phyloP scores from a whole-genome alignment of 2,888 invertebrate genomes.

The Eristalis arbustorum region DNA sequence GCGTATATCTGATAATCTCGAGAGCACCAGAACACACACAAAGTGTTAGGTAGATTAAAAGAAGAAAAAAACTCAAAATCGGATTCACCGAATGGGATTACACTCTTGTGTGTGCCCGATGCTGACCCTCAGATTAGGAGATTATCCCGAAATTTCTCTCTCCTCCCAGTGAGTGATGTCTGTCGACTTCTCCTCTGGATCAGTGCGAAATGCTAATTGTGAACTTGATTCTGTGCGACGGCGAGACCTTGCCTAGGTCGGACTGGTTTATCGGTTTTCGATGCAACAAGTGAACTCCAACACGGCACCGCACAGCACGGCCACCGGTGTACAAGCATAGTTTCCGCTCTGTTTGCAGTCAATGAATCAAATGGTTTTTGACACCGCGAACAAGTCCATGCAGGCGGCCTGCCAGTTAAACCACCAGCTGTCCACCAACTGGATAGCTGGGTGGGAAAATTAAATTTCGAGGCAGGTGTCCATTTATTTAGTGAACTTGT shows the following conservation, averaged over 20 bases:
- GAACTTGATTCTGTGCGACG: slow-evolving; percentile 47
- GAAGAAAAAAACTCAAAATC: slow-evolving; percentile 47
- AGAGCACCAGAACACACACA: slow-evolving; percentile 65
- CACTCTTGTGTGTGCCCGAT: slow-evolving; percentile 24
- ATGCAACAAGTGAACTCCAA: slow-evolving; percentile 38
- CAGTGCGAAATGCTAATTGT: slow-evolving; percentile 27
- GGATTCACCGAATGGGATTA: slow-evolving; percentile 63
- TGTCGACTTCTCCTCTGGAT: not conserved
- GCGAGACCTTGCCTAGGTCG: slow-evolving; percentile 51
- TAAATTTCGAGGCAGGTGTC: slow-evolving; percentile 53
- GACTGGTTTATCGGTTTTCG: slow-evolving; percentile 28
- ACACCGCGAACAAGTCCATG: slow-evolving; percentile 50
- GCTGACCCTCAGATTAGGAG: slow-evolving; percentile 48
- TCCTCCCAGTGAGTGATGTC: slow-evolving; percentile 1
- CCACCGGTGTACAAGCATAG: slow-evolving; percentile 9
- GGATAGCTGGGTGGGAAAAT: slow-evolving; percentile 36
- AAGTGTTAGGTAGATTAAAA: slow-evolving; percentile 55
- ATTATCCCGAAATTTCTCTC: slow-evolving; percentile 24
- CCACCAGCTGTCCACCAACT: not conserved
- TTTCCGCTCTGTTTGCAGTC: slow-evolving; percentile 67
- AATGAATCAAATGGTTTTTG: slow-evolving; percentile 70
- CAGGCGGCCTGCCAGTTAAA: not conserved
- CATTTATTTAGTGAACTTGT: slow-evolving; percentile 23
- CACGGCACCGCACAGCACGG: slow-evolving; percentile 1
- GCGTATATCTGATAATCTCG: no score